Evolutionary conservation across 1,140 invertebrate genomes (phyloP).

Genomic region (Aphaenogaster floridana): DNA sequence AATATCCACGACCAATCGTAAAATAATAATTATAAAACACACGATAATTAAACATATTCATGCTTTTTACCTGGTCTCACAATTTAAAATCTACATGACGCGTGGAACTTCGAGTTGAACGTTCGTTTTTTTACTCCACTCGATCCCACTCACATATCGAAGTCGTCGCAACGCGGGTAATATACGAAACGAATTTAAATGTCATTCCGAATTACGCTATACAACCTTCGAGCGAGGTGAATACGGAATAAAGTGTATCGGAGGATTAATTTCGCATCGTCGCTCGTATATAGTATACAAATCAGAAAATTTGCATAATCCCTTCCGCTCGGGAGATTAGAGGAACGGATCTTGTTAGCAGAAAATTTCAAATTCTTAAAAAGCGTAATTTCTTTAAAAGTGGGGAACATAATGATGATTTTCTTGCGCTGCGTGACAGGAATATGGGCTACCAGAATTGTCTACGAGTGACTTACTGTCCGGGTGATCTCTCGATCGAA

Average conservation of each 20-base stretch:
- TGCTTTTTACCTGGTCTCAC: not conserved
- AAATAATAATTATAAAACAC: slow-evolving; percentile 19
- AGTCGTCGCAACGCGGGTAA: not conserved
- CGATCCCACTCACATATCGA: not conserved
- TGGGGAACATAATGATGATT: not conserved
- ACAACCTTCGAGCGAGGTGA: not conserved
- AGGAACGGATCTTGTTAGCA: not conserved
- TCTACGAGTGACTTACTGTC: not conserved
- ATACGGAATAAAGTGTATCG: not conserved
- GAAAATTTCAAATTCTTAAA: slow-evolving; percentile 2
- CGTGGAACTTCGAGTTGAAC: not conserved
- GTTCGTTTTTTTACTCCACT: not conserved
- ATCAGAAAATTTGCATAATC: not conserved
- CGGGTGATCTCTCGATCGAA: not conserved
- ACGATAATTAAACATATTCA: not conserved
- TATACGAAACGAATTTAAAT: slow-evolving; percentile 2
- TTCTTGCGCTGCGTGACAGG: not conserved
- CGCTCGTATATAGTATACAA: not conserved
- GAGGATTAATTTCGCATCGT: not conserved
- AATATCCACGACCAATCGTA: slow-evolving; percentile 64
- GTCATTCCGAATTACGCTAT: slow-evolving; percentile 4
- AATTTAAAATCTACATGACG: not conserved
- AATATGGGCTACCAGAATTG: not conserved
- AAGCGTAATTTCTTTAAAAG: not conserved
- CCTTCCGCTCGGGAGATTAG: not conserved